These are phyloP conservation scores for Gobio occitaniae DNA, from an alignment of 2,797 vertebrate species.

Conservation along the genomic window DNA sequence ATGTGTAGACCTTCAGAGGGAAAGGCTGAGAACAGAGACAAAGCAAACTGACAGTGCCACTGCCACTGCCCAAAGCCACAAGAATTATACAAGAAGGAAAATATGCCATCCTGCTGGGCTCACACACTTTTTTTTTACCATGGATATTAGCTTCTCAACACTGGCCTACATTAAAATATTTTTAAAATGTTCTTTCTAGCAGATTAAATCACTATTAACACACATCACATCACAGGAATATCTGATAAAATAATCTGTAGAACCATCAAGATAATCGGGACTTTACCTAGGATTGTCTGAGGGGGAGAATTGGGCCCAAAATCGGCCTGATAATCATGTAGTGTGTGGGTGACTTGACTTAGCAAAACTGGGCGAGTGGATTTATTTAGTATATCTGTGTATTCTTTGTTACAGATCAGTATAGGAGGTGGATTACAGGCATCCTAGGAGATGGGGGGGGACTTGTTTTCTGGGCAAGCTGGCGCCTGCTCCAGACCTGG, in stretches of 20 bases:
- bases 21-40: conserved; percentile 32
- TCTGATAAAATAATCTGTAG: neutral
- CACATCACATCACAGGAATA: neutral
- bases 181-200: neutral
- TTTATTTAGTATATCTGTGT: neutral
- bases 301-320: neutral
- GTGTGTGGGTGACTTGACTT: neutral
- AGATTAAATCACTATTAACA: neutral
- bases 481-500: no score
- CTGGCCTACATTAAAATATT: neutral
- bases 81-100: conserved; percentile 48
- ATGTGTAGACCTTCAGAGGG: conserved; percentile 16
- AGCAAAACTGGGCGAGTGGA: neutral
- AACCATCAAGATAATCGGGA: neutral
- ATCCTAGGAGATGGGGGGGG: no score
- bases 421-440: no score
- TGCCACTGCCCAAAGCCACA: conserved; percentile 45
- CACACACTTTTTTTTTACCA: conserved; percentile 10
- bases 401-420: no score
- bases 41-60: conserved; percentile 37
- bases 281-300: no score
- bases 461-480: no score
- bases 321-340: neutral
- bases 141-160: neutral
- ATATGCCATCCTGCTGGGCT: conserved; percentile 33